Conservation (phyloP, 1,140 invertebrate genomes). For the Eueides isabella region DNA sequence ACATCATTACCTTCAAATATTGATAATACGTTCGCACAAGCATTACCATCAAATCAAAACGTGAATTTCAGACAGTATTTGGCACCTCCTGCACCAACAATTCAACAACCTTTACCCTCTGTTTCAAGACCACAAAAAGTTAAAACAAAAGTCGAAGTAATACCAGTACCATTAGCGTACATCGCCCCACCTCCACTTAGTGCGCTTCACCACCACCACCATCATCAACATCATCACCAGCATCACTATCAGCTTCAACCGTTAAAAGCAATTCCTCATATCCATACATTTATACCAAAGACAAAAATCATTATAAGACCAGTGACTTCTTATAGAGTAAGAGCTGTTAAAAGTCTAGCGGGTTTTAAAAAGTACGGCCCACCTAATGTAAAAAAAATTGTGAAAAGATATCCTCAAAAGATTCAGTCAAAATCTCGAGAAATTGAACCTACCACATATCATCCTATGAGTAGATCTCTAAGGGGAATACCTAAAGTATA, state of each 20-base stretch:
- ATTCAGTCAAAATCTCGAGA: slow-evolving; percentile 48
- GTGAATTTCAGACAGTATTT: slow-evolving; percentile 66
- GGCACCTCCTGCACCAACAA: slow-evolving; percentile 50
- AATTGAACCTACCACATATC: slow-evolving; percentile 61
- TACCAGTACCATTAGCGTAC: slow-evolving; percentile 67
- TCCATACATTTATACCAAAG: slow-evolving; percentile 65
- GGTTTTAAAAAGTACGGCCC: slow-evolving; percentile 48
- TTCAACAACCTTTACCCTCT: slow-evolving; percentile 36
- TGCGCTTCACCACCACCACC: slow-evolving; percentile 42
- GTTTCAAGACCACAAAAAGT: slow-evolving; percentile 50
- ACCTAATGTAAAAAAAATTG: slow-evolving; percentile 39
- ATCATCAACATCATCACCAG: slow-evolving; percentile 48
- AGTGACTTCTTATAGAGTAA: slow-evolving; percentile 44
- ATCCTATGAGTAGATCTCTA: slow-evolving; percentile 53
- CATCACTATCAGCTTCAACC: slow-evolving; percentile 43
- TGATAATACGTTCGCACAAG: slow-evolving; percentile 66
- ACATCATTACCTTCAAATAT: slow-evolving; percentile 59
- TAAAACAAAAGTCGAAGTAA: slow-evolving; percentile 72
- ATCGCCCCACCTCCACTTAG: slow-evolving; percentile 67
- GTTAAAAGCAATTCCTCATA: slow-evolving; percentile 50
- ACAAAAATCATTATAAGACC: slow-evolving; percentile 67
- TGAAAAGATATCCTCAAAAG: slow-evolving; percentile 45
- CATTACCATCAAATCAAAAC: slow-evolving; percentile 64
- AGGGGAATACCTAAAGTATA: slow-evolving; percentile 63
- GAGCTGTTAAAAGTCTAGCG: slow-evolving; percentile 43